Base-by-base conservation (phyloP, 1,140 invertebrate genomes). In the Drosophila punjabiensis region DNA sequence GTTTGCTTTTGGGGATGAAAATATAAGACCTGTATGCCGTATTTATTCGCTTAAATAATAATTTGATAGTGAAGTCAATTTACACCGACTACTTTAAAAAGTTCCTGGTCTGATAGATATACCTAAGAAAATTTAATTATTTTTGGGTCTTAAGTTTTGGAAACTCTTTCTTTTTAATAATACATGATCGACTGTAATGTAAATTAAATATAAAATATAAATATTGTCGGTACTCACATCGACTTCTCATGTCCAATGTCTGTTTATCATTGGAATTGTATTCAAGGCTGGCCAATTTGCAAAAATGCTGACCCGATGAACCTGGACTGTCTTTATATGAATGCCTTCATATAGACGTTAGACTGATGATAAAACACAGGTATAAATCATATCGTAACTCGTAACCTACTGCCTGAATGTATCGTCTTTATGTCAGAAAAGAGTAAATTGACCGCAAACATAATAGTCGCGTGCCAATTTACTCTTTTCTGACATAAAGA, bases 1-100 rank as follows among this genome's bases (percentile, higher is more conserved):
- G 53, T 20, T 13, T 56, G 53, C 53, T 35, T 56, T 56, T 56
- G 53, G 53, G 53, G 53, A 56, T 56, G 8, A 14, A 35, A 35
- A 6, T 20, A 52, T 52, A 32, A 13, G 9, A n/a, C 48, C 2
- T 50, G 3, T 7, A 7, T 8, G 3, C 14, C 13, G 13, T 28
- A 48, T 13, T 5, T 20, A 24, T 14, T 8, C 1, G 14, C 14
- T 50, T 18, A 18, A 13, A 53, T 16, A 53, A 32, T 18, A n/a
- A 11, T 48, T 48, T 28, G 6, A 48, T 48, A n/a, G 39, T 41
- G 3, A 41, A 4, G 7, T 16, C 3, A 13, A 35, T 11, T 11
- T 37, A 37, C 35, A 37, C 35, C 35, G 14, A 37, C 35, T 37
- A 6, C 13, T 14, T 37, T 14, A 14, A 37, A 11, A 37, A 4